A percentile compares a stretch with the other conserved stretches of the same genome.
These are phyloP conservation scores for Gallinago undulata DNA, from an alignment of 2,113 vertebrate species.

Conservation along the genomic window DNA sequence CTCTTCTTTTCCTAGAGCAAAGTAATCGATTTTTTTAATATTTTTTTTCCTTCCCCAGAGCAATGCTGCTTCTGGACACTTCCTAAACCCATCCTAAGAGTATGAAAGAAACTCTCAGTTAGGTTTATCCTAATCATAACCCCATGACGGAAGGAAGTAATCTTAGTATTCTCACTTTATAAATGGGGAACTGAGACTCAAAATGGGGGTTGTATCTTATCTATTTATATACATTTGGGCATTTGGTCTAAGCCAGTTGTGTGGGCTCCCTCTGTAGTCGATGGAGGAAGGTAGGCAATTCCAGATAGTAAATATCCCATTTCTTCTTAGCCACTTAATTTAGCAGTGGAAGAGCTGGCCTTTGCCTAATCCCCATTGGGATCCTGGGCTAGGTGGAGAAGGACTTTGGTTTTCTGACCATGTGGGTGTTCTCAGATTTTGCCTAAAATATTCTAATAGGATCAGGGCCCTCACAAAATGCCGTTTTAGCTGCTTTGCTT, in stretches of 20 bases:
- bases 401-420: not conserved
- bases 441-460: conserved; percentile 37
- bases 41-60: not conserved
- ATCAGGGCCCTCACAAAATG: not conserved
- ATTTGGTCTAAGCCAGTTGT: not conserved
- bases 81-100: not conserved
- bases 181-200: not conserved
- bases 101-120: not conserved
- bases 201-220: not conserved
- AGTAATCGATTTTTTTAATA: not conserved
- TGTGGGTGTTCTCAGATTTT: conserved; percentile 25
- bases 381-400: not conserved
- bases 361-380: not conserved
- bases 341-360: not conserved
- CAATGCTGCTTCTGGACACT: not conserved
- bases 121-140: not conserved
- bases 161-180: not conserved
- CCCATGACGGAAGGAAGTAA: not conserved
- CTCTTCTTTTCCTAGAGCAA: not conserved
- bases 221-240: not conserved
- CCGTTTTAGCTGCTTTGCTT: conserved; percentile 35
- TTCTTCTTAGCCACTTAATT: not conserved
- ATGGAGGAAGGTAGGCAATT: conserved; percentile 5
- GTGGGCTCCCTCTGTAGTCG: not conserved
- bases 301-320: not conserved